Conservation (phyloP, 2,113 vertebrate genomes). For the Vicugna pacos region DNA sequence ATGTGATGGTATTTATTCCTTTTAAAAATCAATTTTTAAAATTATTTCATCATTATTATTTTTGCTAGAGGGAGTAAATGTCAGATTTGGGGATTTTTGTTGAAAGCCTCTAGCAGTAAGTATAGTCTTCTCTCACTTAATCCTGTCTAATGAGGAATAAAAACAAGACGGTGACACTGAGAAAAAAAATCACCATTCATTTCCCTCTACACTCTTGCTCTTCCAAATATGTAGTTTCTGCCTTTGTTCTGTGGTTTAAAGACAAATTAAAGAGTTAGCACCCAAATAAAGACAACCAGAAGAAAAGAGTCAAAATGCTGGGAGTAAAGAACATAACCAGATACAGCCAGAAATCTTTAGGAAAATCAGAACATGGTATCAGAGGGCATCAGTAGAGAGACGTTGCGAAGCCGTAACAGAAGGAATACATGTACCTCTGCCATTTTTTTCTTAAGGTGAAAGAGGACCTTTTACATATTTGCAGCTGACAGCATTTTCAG, state of each 20-base stretch:
- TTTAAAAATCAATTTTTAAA: neutral
- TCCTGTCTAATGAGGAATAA: neutral
- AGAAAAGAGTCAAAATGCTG: neutral
- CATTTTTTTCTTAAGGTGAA: slow-evolving; percentile 6
- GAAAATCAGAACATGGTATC: neutral
- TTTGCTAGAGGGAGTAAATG: neutral
- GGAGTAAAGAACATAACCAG: neutral
- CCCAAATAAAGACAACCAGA: neutral
- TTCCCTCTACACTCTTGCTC: neutral
- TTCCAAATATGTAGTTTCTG: neutral
- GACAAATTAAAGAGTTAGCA: neutral
- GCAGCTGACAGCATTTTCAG: neutral
- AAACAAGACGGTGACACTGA: neutral
- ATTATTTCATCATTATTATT: neutral
- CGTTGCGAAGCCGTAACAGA: neutral
- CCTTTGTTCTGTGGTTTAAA: neutral
- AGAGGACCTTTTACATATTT: neutral
- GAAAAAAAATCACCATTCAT: neutral
- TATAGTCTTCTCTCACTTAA: neutral
- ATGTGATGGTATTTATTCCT: neutral
- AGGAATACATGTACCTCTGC: neutral
- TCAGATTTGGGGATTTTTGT: neutral
- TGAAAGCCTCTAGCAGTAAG: neutral
- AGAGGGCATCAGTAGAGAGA: neutral
- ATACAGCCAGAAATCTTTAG: neutral